A percentile compares a stretch with the other conserved stretches of the same genome.
phyloP scores from a whole-genome alignment of 92 coral and sea anemone genomes.

The Phymanthus crucifer region DNA sequence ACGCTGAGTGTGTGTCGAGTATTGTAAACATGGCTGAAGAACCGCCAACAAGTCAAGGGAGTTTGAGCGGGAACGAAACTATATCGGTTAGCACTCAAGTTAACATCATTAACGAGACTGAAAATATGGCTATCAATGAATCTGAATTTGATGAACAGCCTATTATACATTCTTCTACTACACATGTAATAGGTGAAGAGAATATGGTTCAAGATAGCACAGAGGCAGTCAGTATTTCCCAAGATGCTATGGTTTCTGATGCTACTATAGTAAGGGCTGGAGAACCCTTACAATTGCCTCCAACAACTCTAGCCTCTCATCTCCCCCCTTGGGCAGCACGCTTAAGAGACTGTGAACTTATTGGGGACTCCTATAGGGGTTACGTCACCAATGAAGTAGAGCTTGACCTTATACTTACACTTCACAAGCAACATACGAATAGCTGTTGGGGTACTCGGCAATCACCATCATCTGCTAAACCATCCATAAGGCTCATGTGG shows the following conservation, averaged over 20 bases:
- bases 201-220: slow-evolving; percentile 41
- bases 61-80: slow-evolving; percentile 57
- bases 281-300: slow-evolving; percentile 23
- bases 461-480: slow-evolving; percentile 97
- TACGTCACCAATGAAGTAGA: slow-evolving; percentile 92
- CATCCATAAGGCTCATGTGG: slow-evolving; percentile 98
- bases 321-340: slow-evolving; percentile 95
- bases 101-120: slow-evolving; percentile 39
- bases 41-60: slow-evolving; percentile 57
- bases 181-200: slow-evolving; percentile 28
- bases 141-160: slow-evolving; percentile 39
- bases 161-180: slow-evolving; percentile 23
- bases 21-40: slow-evolving; percentile 59
- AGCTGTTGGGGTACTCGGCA: slow-evolving; percentile 99
- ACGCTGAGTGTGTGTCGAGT: slow-evolving; percentile 54
- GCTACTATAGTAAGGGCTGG: slow-evolving; percentile 24
- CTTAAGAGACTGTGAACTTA: slow-evolving; percentile 88
- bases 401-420: slow-evolving; percentile 79
- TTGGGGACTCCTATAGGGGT: slow-evolving; percentile 97
- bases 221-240: slow-evolving; percentile 48
- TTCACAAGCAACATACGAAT: slow-evolving; percentile 93
- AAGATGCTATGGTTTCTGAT: slow-evolving; percentile 33
- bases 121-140: slow-evolving; percentile 9
- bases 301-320: slow-evolving; percentile 58
- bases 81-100: slow-evolving; percentile 73